These are phyloP conservation scores for Cyprinella venusta DNA, from an alignment of 2,797 vertebrate species.

Conservation along the genomic window DNA sequence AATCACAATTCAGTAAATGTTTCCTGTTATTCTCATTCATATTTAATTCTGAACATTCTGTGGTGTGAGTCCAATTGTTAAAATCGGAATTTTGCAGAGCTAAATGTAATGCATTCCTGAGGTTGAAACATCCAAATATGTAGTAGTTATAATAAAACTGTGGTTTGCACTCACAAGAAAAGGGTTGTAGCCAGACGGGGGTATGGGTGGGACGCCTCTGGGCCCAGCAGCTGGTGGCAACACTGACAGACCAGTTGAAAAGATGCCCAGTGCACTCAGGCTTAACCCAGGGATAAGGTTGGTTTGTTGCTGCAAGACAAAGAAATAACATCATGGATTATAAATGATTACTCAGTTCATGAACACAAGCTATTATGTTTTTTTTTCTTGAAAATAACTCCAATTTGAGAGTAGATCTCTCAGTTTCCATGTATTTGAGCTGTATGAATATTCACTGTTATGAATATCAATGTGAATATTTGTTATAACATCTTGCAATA, in stretches of 20 bases:
- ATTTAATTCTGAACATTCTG: neutral
- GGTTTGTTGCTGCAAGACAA: conserved; percentile 85
- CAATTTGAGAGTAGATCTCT: neutral
- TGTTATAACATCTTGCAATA: conserved; percentile 66
- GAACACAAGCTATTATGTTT: neutral
- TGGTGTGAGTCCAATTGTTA: neutral
- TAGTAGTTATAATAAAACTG: neutral
- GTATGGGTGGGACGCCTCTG: conserved; percentile 74
- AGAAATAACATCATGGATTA: conserved; percentile 49
- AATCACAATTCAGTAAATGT: too few species aligned
- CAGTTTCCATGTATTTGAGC: neutral
- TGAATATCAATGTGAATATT: neutral
- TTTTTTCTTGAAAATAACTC: neutral
- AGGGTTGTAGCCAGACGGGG: conserved; percentile 82
- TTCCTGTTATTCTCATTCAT: neutral
- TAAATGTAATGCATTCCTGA: neutral
- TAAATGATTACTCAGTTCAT: neutral
- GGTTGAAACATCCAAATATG: neutral
- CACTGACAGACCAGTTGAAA: conserved; percentile 89
- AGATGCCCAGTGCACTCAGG: conserved; percentile 92
- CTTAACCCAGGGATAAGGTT: conserved; percentile 93
- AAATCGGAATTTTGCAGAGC: neutral
- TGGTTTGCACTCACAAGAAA: conserved; percentile 83
- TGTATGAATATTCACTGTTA: neutral
- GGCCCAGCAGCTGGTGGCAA: conserved; percentile 81